phyloP scores from a whole-genome alignment of 2,797 vertebrate species.

The Falco novaeseelandiae region DNA sequence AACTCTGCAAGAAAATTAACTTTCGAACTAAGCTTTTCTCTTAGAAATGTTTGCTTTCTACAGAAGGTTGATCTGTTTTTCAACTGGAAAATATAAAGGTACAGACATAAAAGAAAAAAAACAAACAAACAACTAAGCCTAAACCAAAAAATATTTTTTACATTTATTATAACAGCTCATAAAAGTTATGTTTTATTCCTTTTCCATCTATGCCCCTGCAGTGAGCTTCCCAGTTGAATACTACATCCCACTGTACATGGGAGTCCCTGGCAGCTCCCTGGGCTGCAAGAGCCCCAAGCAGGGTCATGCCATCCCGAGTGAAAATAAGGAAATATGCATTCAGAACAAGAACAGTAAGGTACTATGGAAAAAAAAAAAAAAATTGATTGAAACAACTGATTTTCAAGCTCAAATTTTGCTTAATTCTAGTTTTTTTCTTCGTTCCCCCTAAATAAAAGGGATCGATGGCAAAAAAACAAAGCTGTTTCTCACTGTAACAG shows the following conservation, averaged over 20 bases:
- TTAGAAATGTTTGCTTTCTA: neutral
- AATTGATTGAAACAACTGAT: neutral
- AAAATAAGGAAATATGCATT: neutral
- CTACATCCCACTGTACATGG: rapidly evolving
- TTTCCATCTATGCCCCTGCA: neutral
- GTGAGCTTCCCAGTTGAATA: neutral
- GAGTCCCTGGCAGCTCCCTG: neutral
- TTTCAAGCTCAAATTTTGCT: neutral
- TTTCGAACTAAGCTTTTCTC: neutral
- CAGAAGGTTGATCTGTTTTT: neutral
- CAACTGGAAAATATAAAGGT: neutral
- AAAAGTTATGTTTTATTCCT: neutral
- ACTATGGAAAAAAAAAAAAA: no score
- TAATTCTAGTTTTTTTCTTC: neutral
- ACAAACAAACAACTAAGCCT: neutral
- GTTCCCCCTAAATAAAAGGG: neutral
- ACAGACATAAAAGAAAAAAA: neutral
- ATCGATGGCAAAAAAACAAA: neutral
- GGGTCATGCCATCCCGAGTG: neutral
- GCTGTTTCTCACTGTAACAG: rapidly evolving
- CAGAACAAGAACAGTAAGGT: neutral
- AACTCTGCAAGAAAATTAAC: neutral
- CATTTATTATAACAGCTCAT: neutral
- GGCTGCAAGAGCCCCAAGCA: neutral
- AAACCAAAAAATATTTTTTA: neutral